Evolutionary conservation across 2,113 vertebrate species (phyloP), one percentile per base, ranked within the genome.

Genomic region (Pollimyrus isidori): DNA sequence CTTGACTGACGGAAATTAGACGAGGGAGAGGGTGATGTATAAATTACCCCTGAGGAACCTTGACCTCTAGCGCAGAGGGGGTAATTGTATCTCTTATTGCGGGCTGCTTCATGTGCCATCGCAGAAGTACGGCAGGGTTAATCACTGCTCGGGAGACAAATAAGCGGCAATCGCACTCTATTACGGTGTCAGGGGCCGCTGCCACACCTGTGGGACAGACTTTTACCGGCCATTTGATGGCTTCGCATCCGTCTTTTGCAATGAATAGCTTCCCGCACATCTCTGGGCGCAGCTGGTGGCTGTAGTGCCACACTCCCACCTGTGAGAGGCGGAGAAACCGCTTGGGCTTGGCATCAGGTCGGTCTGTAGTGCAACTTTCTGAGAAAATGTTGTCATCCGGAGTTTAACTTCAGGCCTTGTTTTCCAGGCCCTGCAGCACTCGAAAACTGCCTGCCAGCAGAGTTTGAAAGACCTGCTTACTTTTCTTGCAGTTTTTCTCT

Each of bases 1-100:
- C 49, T 86, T 86, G 85, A 86, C 49, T 48, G 85, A 52, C 49
- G 48, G 48, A 30, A 53, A 87, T 87, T 56, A 87, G 35, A 87
- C 50, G 7, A 35, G n/a, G 50, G n/a, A 56, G 85, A 87, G n/a
- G 30, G 10, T 87, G 50, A 53, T 87, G 48, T 35, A 11, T 53
- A 87, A 87, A 87, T 87, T 52, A 35, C 45, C 85, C 85, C 15
- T 17, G 26, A 84, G 82, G 45, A 46, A 56, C 85, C 50, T 56
- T 53, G 45, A 23, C 45, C 82, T 35, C 85, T 21, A 19, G 84
- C 85, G 35, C 26, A 35, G 85, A 39, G 73, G 82, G 82, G 82
- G 82, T 84, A 53, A 87, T 53, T 53, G 50, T 53, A 26, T 53
- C 26, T 56, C 48, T 87, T 52, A 6, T 53, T 87, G 23, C 15